A percentile compares a stretch with the other conserved stretches of the same genome.
Evolutionary conservation across 2,888 invertebrate species (phyloP).

Genomic region (Hemithea aestivaria): DNA sequence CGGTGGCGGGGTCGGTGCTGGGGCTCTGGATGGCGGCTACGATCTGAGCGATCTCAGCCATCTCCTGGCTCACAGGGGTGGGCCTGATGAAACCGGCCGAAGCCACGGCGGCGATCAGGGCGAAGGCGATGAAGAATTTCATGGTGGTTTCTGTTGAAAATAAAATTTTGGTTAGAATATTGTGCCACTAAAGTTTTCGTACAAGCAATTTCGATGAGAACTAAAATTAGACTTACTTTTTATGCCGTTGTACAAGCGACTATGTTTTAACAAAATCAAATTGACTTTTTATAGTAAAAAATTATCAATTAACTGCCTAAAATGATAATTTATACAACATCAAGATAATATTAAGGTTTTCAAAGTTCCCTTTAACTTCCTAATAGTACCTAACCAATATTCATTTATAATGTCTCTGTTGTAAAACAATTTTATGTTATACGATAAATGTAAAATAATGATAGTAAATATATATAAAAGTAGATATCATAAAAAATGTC

Average conservation of each 20-base stretch:
- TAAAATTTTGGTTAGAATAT: background rate
- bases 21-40: conserved; percentile 31
- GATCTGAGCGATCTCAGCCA: conserved; percentile 30
- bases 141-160: conserved; percentile 38
- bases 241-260: conserved; percentile 14
- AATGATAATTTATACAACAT: background rate
- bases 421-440: too few relatives aligned
- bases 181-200: background rate
- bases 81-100: conserved; percentile 43
- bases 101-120: conserved; percentile 52
- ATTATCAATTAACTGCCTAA: conserved; percentile 8
- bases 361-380: too few relatives aligned
- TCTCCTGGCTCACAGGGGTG: conserved; percentile 13
- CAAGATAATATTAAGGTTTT: too few relatives aligned
- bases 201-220: background rate
- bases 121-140: conserved; percentile 57
- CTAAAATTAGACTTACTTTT: conserved; percentile 11
- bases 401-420: too few relatives aligned
- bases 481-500: too few relatives aligned
- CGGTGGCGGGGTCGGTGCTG: conserved; percentile 31
- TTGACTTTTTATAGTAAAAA: conserved; percentile 11
- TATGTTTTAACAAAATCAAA: conserved; percentile 5
- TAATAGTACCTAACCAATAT: too few relatives aligned
- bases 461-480: too few relatives aligned
- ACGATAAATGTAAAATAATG: too few relatives aligned